A percentile compares a stretch with the other conserved stretches of the same genome.
phyloP scores from a whole-genome alignment of 1,140 invertebrate species.

The Lepeophtheirus salmonis region DNA sequence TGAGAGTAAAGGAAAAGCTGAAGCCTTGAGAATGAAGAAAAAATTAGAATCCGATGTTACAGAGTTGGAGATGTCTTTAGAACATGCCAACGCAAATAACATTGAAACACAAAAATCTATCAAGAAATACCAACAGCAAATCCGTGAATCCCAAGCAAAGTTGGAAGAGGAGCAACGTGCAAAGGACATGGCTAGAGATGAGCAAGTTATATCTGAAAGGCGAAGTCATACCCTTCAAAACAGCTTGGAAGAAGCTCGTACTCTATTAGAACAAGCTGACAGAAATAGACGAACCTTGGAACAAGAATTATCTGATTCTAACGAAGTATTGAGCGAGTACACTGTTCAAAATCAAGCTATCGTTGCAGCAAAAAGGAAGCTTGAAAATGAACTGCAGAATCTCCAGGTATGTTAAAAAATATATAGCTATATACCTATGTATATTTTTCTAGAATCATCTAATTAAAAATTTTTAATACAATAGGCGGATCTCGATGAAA shows the following conservation, averaged over 20 bases:
- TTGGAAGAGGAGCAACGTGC: constrained; percentile 39
- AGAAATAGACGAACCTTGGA: constrained; percentile 81
- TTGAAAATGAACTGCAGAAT: constrained; percentile 88
- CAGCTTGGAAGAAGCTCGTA: constrained; percentile 36
- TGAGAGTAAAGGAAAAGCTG: constrained; percentile 39
- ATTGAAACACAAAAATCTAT: constrained; percentile 41
- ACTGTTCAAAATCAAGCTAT: constrained; percentile 76
- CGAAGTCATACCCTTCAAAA: constrained; percentile 31
- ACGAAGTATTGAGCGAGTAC: constrained; percentile 89
- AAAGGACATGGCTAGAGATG: constrained; percentile 36
- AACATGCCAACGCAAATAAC: constrained; percentile 36
- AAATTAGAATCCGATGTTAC: constrained; percentile 98
- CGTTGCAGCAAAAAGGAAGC: constrained; percentile 87
- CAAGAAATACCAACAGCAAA: constrained; percentile 36
- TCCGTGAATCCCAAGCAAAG: constrained; percentile 32
- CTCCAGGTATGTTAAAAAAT: constrained; percentile 46
- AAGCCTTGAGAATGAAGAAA: constrained; percentile 81
- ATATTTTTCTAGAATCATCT: neutral
- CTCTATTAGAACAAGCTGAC: constrained; percentile 42
- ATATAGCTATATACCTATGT: neutral
- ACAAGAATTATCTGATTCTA: constrained; percentile 83
- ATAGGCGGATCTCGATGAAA: constrained; percentile 34
- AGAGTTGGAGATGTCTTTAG: constrained; percentile 65
- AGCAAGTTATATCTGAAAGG: constrained; percentile 35
- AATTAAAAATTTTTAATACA: neutral